Evolutionary conservation across 2,797 vertebrate genomes (phyloP).

Genomic region (Tangara arthus): DNA sequence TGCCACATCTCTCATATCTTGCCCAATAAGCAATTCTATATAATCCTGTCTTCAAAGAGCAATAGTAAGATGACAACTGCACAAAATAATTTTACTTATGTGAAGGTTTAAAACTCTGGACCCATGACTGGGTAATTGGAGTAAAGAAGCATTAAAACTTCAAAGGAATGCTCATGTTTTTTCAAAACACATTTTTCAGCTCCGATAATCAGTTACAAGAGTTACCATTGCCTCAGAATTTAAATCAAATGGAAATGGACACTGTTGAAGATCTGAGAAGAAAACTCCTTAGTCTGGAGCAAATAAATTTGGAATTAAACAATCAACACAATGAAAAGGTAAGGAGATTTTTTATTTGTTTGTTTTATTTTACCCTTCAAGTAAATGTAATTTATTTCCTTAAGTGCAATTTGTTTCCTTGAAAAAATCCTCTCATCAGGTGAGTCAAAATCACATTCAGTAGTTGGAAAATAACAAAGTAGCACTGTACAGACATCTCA

Average conservation of each 20-base stretch:
- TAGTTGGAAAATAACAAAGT: not conserved
- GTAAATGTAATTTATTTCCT: not conserved
- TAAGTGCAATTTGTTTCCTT: not conserved
- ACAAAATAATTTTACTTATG: not conserved
- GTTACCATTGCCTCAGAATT: not conserved
- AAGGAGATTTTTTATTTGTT: not conserved
- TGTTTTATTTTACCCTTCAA: not conserved
- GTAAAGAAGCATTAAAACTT: not conserved
- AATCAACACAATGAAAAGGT: constrained; percentile 82
- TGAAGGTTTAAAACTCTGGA: not conserved
- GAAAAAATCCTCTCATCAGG: not conserved
- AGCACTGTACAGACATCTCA: not conserved
- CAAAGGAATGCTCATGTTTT: not conserved
- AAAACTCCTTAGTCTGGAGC: constrained; percentile 78
- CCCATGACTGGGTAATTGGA: not conserved
- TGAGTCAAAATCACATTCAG: not conserved
- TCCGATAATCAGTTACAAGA: not conserved
- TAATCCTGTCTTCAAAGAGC: not conserved
- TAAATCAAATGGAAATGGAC: constrained; percentile 36
- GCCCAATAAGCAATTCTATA: not conserved
- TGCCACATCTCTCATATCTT: not conserved
- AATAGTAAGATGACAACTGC: not conserved
- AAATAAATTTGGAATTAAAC: constrained; percentile 78
- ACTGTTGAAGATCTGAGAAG: constrained; percentile 58
- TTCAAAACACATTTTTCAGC: constrained; percentile 31